Base-by-base conservation (phyloP, 1,140 invertebrate species). In the Ceratosolen fusciceps region DNA sequence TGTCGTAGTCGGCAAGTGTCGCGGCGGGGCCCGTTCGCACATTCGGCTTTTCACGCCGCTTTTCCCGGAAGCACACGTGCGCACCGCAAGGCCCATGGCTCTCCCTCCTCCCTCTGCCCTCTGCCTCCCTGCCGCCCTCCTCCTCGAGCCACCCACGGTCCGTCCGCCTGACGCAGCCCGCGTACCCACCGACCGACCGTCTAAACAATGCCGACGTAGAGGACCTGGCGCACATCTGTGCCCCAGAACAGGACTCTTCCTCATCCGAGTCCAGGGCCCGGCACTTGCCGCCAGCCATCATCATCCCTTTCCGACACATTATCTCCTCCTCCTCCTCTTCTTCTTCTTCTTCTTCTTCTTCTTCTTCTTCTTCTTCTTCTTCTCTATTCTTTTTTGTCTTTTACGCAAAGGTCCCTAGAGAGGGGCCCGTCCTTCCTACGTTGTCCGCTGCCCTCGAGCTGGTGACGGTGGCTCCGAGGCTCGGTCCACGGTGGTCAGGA, bases 41-140 rank as follows among this genome's bases (percentile, higher is more conserved):
- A 19, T 34, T 26, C 14, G 72, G n/a, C 39, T 75, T 75, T 75
- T 65, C 43, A 37, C 60, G 29, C 39, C 12, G 47, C 16, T 54
- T 58, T 58, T 74, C 52, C 71, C 31, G 29, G 74, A 76, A 76
- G 31, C 62, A 76, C 74, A 76, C 62, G 74, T 76, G 74, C 24
- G 74, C 34, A 29, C 24, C 60, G 39, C 43, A 74, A 24, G 65
- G 16, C 58, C 29, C 26, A n/a, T 26, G 0, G 26, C 56, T 60
- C 56, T 26, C n/a, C 26, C 12, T 60, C 21, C 43, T 47, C 43
- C 43, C 16, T 47, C 16, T 47, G n/a, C n/a, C n/a, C n/a, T 47
- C 43, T 47, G 43, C 43, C 16, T 47, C 16, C 43, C 43, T 47
- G 43, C 49, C 2, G 5, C 49, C 12, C 12, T 43, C 12, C 5